A percentile compares a stretch with the other conserved stretches of the same genome.
These are phyloP conservation scores for Cataglyphis albicans DNA, from an alignment of 2,888 invertebrate species.

Conservation along the genomic window DNA sequence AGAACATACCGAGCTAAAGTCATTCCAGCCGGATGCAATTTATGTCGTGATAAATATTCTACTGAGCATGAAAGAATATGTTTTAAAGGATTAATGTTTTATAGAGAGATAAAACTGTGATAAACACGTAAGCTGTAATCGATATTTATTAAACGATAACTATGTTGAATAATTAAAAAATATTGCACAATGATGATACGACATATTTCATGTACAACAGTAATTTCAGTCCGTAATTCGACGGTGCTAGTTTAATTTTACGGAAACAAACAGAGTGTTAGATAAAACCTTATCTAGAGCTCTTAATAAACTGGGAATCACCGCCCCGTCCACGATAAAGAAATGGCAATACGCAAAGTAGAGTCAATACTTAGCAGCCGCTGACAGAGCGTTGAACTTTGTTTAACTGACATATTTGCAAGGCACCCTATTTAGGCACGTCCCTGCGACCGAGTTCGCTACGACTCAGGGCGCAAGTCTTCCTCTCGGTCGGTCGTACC, in stretches of 20 bases:
- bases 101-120: conserved; percentile 4
- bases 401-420: background rate
- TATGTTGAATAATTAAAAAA: background rate
- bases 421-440: conserved; percentile 43
- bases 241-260: background rate
- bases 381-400: conserved; percentile 20
- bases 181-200: background rate
- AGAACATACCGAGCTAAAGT: background rate
- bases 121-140: background rate
- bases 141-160: conserved; percentile 5
- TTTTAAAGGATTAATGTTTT: background rate
- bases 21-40: background rate
- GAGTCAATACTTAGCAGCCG: background rate
- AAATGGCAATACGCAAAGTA: background rate
- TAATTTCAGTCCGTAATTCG: background rate
- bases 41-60: background rate
- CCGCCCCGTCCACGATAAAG: background rate
- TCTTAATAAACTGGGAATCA: conserved; percentile 16
- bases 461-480: conserved; percentile 75
- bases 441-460: conserved; percentile 60
- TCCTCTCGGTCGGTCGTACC: conserved; percentile 66
- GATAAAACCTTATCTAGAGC: conserved; percentile 43
- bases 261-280: background rate
- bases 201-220: background rate
- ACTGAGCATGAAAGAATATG: background rate